A percentile compares a stretch with the other conserved stretches of the same genome.
Conservation (phyloP, 2,113 vertebrate genomes). For the Galeopterus variegatus region DNA sequence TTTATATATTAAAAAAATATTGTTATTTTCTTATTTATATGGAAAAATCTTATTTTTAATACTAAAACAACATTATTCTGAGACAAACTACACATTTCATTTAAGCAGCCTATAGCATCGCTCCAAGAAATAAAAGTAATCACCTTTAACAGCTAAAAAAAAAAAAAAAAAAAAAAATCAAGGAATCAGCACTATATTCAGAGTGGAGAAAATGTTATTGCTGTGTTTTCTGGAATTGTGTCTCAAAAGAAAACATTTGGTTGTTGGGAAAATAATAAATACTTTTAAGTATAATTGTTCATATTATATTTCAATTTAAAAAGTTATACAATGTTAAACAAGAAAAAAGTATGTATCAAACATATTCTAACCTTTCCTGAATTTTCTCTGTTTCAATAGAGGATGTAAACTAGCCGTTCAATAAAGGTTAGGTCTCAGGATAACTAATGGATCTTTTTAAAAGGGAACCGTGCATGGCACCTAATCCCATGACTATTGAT, state of each 20-base stretch:
- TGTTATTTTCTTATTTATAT: neutral
- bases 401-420: neutral
- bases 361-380: neutral
- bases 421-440: neutral
- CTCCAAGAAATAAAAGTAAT: neutral
- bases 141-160: neutral
- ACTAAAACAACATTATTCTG: neutral
- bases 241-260: neutral
- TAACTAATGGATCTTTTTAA: neutral
- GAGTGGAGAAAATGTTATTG: neutral
- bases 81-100: neutral
- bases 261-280: neutral
- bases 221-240: neutral
- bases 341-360: neutral
- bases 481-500: neutral
- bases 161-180: neutral
- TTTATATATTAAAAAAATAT: neutral
- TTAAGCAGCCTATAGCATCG: neutral
- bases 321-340: neutral
- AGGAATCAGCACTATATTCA: neutral
- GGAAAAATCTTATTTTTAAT: neutral
- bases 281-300: neutral
- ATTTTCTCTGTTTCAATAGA: neutral
- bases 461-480: fast-evolving
- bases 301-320: neutral